phyloP scores from a whole-genome alignment of 2,888 invertebrate genomes.

The Tricholauxania praeusta region DNA sequence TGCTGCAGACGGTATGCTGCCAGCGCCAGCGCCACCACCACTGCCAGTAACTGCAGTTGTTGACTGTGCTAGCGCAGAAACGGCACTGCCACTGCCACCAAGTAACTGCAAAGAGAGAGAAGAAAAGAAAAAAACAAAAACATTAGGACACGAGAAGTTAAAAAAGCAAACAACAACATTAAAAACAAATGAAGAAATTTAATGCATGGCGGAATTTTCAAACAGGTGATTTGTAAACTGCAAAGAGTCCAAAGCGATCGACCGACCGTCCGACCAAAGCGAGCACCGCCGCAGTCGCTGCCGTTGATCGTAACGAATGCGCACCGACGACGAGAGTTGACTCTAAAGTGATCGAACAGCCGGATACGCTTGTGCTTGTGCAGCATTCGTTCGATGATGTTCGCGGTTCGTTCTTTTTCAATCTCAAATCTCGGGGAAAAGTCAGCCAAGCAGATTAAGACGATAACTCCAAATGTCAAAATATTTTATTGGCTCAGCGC shows the following conservation, averaged over 20 bases:
- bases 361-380: constrained; percentile 8
- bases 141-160: constrained; percentile 13
- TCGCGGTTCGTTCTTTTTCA: neutral
- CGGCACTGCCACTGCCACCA: constrained; percentile 37
- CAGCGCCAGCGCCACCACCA: constrained; percentile 48
- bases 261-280: neutral
- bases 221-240: constrained; percentile 51
- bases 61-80: neutral
- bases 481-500: constrained; percentile 67
- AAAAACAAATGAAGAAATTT: constrained; percentile 38
- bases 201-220: constrained; percentile 49
- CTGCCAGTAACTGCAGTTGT: neutral
- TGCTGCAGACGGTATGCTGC: constrained; percentile 45
- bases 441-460: constrained; percentile 66
- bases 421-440: constrained; percentile 49
- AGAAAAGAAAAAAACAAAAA: constrained; percentile 33
- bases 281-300: neutral
- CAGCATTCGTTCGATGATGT: neutral
- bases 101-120: constrained; percentile 52
- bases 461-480: constrained; percentile 67
- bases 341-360: constrained; percentile 2
- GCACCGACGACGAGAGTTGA: constrained; percentile 1
- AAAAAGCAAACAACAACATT: constrained; percentile 27
- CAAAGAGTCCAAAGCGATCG: constrained; percentile 2
- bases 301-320: neutral